These are phyloP conservation scores for Sarcophaga carnaria DNA, from an alignment of 2,888 invertebrate genomes.

Conservation along the genomic window DNA sequence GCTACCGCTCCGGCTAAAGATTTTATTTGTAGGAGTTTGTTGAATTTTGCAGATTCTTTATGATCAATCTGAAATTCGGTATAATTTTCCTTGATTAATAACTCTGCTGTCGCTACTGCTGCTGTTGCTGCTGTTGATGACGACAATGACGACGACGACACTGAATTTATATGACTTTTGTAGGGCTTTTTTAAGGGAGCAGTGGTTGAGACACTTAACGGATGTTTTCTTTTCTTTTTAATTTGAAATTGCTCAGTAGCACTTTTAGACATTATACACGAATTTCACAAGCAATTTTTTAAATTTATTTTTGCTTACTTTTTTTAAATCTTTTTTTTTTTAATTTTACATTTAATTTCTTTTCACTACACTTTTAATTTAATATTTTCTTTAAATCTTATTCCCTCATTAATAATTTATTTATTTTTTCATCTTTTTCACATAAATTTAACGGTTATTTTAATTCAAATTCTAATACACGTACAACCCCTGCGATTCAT, in stretches of 20 bases:
- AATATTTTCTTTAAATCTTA: neutral
- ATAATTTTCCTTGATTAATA: slow-evolving; percentile 61
- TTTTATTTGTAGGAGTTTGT: slow-evolving; percentile 52
- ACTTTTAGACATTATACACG: slow-evolving; percentile 73
- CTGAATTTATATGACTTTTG: slow-evolving; percentile 55
- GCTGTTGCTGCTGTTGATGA: neutral
- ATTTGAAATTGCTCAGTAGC: slow-evolving; percentile 73
- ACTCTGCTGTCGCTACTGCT: slow-evolving; percentile 46
- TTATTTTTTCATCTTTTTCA: neutral
- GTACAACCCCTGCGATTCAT: slow-evolving; percentile 38
- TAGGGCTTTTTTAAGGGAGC: slow-evolving; percentile 29
- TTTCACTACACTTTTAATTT: neutral
- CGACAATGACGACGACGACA: slow-evolving; percentile 8
- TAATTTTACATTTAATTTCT: slow-evolving; percentile 25
- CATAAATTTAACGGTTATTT: neutral
- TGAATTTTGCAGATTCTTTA: slow-evolving; percentile 57
- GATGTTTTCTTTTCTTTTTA: slow-evolving; percentile 74
- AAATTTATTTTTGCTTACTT: slow-evolving; percentile 31
- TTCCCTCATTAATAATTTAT: neutral
- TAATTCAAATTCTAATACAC: neutral
- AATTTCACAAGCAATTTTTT: slow-evolving; percentile 44
- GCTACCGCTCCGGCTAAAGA: slow-evolving; percentile 37
- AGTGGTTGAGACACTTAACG: slow-evolving; percentile 52
- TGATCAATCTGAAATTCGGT: slow-evolving; percentile 55
- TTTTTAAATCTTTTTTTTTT: slow-evolving; percentile 31